Evolutionary conservation across 1,140 invertebrate species (phyloP), one percentile per base, ranked within the genome.

Genomic region (Dendroctonus valens): DNA sequence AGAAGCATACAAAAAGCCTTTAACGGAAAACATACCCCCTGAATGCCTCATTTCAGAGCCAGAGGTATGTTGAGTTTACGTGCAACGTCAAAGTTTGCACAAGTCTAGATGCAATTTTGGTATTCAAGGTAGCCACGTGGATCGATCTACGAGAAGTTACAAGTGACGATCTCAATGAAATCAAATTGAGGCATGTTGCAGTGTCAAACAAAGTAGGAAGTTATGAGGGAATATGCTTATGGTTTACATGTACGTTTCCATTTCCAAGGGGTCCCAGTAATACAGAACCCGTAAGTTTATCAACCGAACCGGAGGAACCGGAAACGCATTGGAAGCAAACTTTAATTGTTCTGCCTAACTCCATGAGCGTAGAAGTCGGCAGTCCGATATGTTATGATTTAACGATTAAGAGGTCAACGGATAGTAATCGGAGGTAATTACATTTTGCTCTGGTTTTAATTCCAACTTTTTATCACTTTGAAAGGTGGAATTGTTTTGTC

Each of bases 241-340:
- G 86, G 86, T 88, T 87, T 73, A 83, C 85, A 49, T 86, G 85
- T 69, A 77, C 78, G 38, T 88, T 88, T 71, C 72, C 75, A 8
- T 57, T 62, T 39, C 46, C 59, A 0, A 51, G 46, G 40, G 44
- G 53, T 26, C 67, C 74, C 51, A 63, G 14, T 48, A 69, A 50
- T 41, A 68, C 64, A 7, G 75, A 78, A 69, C 75, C 75, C 9
- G 80, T 91, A n/a, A 77, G 81, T 7, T 83, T 94, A 50, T 88
- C 86, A 60, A 93, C 91, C 69, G 89, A 87, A 73, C 95, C 89
- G 58, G 82, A 81, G 67, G 85, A 86, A 73, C 83, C 83, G 67
- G 82, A 84, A 54, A 99, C 96, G 7, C 96, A 99, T 81, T 99
- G 97, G 97, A 98, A 98, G 79, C 97, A 99, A 80, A 97, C 96